Evolutionary conservation across 2,888 invertebrate species (phyloP).

Genomic region (Drosophila imparisetae): DNA sequence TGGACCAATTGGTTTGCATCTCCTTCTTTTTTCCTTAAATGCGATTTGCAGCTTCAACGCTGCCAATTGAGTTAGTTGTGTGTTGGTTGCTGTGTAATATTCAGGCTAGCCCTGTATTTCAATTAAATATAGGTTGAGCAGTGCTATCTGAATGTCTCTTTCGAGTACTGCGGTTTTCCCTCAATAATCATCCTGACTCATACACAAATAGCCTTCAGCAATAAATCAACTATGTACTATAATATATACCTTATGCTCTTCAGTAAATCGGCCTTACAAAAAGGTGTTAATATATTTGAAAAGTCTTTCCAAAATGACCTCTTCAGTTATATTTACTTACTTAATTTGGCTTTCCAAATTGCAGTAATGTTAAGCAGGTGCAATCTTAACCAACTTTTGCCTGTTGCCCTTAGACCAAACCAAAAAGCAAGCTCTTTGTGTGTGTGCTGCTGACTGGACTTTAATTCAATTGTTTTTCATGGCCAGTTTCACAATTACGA

Average conservation of each 20-base stretch:
- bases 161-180: neutral
- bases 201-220: neutral
- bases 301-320: neutral
- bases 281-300: neutral
- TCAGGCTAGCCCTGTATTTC: neutral
- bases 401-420: neutral
- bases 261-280: neutral
- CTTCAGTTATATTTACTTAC: neutral
- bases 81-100: too few species aligned
- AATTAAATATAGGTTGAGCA: neutral
- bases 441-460: conserved; percentile 2
- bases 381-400: neutral
- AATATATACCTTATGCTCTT: neutral
- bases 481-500: conserved; percentile 43
- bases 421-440: conserved; percentile 1
- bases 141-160: neutral
- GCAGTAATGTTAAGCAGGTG: neutral
- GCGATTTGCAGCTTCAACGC: conserved; percentile 3
- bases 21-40: neutral
- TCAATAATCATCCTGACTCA: neutral
- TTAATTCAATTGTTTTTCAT: conserved; percentile 50
- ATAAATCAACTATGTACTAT: neutral
- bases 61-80: conserved; percentile 2
- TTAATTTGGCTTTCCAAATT: neutral
- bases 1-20: conserved; percentile 5